Conservation (phyloP, 2,888 invertebrate species). For the Drosophila multiciliata region DNA sequence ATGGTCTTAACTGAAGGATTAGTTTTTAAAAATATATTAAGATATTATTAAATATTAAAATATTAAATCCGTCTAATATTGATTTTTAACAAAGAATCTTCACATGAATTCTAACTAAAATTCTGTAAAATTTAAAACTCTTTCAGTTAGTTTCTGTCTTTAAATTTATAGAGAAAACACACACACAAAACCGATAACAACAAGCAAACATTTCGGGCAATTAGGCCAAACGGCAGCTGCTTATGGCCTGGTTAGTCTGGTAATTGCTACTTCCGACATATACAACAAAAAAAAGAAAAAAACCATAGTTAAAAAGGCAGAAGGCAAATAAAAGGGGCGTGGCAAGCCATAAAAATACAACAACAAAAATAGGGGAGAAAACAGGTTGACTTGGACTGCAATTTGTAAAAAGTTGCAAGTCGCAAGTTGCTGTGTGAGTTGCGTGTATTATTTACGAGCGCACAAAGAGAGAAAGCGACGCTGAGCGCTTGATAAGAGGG, state of each 20-base stretch:
- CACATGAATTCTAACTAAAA: neutral
- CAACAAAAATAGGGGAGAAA: constrained; percentile 6
- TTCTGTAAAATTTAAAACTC: neutral
- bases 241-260: constrained; percentile 28
- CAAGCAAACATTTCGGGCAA: constrained; percentile 20
- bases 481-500: neutral
- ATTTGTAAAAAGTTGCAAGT: constrained; percentile 73
- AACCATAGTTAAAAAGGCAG: constrained; percentile 18
- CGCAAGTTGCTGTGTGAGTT: constrained; percentile 57
- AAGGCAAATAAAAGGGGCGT: constrained; percentile 45
- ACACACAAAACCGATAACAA: constrained; percentile 5
- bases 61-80: neutral
- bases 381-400: constrained; percentile 70
- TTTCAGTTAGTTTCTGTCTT: neutral
- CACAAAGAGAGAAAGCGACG: constrained; percentile 1
- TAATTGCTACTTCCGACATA: constrained; percentile 73
- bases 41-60: too few relatives aligned
- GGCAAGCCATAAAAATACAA: constrained; percentile 24
- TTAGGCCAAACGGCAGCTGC: constrained; percentile 16
- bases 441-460: constrained; percentile 77
- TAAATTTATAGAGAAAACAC: neutral
- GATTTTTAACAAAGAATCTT: neutral
- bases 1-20: too few relatives aligned
- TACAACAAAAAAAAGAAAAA: constrained; percentile 26
- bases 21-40: too few relatives aligned